Base-by-base conservation (phyloP, 30 jellyfish, hydroid and myxozoan species). In the Aurelia aurita complex sp. Pacific region DNA sequence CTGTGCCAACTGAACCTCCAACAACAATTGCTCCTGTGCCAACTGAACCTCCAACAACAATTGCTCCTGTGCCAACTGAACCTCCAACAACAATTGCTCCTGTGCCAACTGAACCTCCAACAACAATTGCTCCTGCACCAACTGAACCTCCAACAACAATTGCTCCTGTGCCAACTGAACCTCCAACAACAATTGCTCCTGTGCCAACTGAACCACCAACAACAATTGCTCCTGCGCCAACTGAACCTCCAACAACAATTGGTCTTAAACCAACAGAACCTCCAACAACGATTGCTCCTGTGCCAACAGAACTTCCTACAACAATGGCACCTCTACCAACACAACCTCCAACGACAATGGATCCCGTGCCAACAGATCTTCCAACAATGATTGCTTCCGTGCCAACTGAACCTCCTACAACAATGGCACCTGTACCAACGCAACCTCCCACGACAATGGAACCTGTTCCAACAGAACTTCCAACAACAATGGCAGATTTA, bases 11-110 rank as follows among this genome's bases (percentile, higher is more conserved):
- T 18, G 53, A 40, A 19, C 32, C 53, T 52, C 77, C 74, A 23
- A 38, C 84, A 1, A 43, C 91, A 82, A 35, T 32, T 15, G 73
- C 61, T 0, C 23, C 50, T 29, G 75, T 59, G 64, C 77, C 50
- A 72, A 14, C 79, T 12, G 70, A 55, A 38, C 38, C 57, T 2
- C 79, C 77, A 34, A 57, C 52, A 19, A 43, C 10, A 9, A 17
- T 53, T 54, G 75, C 77, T 42, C 35, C 65, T 15, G 70, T 1
- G 0, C 70, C 33, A 42, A n/a, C 34, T 2, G 43, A 64, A 54
- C 77, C 77, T 0, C 15, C 46, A 19, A 40, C 62, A 38, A 64
- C 77, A 57, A 46, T 36, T 55, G 76, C 78, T 2, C 35, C 38
- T 3, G 78, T 7, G 2, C 66, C 16, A 64, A 72, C 43, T 4